These are phyloP conservation scores for Pseudochirops cupreus DNA, from an alignment of 2,797 vertebrate genomes.

Conservation along the genomic window DNA sequence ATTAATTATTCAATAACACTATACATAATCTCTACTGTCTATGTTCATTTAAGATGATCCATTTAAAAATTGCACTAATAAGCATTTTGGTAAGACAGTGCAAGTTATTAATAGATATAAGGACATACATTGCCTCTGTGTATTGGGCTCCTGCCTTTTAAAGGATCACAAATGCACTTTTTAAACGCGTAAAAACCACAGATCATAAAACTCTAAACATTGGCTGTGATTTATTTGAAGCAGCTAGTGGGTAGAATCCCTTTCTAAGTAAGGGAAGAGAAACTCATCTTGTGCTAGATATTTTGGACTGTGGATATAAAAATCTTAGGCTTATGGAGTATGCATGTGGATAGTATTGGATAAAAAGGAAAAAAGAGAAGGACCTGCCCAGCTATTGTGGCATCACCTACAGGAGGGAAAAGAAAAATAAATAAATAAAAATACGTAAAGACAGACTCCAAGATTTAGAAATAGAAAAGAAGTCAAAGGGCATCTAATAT, in stretches of 20 bases:
- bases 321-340: neutral
- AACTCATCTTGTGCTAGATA: neutral
- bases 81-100: slow-evolving; percentile 56
- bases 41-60: slow-evolving; percentile 63
- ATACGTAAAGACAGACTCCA: neutral
- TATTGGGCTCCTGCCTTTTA: slow-evolving; percentile 52
- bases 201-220: slow-evolving; percentile 48
- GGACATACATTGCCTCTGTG: slow-evolving; percentile 34
- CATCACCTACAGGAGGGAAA: neutral
- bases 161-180: slow-evolving; percentile 5
- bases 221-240: slow-evolving; percentile 36
- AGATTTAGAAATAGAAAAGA: neutral
- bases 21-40: slow-evolving; percentile 58
- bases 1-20: slow-evolving; percentile 74
- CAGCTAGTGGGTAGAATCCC: neutral
- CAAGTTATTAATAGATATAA: slow-evolving; percentile 69
- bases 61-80: slow-evolving; percentile 61
- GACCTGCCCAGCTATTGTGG: neutral
- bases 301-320: neutral
- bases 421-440: neutral
- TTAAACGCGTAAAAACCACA: slow-evolving; percentile 52
- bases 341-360: neutral
- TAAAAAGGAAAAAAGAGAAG: neutral
- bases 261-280: slow-evolving; percentile 12
- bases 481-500: neutral